phyloP scores from a whole-genome alignment of 2,797 vertebrate species.

The Phoxinus dragarum region DNA sequence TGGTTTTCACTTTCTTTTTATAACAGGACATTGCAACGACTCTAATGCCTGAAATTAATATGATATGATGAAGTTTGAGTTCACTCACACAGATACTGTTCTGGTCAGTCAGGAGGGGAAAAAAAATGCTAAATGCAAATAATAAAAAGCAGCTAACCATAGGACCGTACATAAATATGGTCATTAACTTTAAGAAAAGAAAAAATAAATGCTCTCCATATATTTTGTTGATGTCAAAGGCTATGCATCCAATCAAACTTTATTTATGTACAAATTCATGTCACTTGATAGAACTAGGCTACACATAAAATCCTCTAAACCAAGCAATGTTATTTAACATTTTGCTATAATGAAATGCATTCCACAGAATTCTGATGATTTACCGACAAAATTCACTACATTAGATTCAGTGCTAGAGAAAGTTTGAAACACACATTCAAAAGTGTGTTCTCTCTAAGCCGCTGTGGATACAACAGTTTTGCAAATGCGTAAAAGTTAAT shows the following conservation, averaged over 20 bases:
- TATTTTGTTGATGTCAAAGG: background rate
- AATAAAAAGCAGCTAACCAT: background rate
- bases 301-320: background rate
- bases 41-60: background rate
- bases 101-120: background rate
- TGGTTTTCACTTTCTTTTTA: constrained; percentile 28
- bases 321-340: background rate
- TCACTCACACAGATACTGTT: background rate
- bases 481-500: background rate
- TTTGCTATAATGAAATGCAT: background rate
- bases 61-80: constrained; percentile 6
- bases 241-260: background rate
- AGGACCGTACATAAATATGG: background rate
- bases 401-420: background rate
- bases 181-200: background rate
- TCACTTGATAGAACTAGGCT: background rate
- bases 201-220: background rate
- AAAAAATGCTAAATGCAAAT: background rate
- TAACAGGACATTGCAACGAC: background rate
- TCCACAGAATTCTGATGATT: background rate
- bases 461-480: background rate
- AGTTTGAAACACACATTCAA: background rate
- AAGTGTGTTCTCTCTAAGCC: background rate
- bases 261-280: background rate
- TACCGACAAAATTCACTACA: background rate